Evolutionary conservation across 2,888 invertebrate genomes (phyloP).

Genomic region (Cerceris ruficornis): DNA sequence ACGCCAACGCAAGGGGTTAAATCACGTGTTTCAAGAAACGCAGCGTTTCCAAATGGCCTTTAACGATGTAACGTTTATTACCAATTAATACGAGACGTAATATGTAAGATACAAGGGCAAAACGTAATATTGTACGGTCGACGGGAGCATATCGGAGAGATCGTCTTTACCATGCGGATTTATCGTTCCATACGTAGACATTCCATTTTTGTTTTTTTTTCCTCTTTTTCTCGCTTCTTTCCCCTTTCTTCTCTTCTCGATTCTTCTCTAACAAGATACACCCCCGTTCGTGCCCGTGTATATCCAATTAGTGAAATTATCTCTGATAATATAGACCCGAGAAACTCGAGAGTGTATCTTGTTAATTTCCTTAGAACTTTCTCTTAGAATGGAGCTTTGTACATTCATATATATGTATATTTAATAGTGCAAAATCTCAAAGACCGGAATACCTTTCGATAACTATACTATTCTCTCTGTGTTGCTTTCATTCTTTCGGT

Average conservation of each 20-base stretch:
- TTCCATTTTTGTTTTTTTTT: constrained; percentile 72
- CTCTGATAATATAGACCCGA: too few species aligned
- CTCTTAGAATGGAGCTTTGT: too few species aligned
- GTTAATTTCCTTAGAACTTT: too few species aligned
- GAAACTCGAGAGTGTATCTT: too few species aligned
- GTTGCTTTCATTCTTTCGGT: too few species aligned
- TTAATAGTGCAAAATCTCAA: too few species aligned
- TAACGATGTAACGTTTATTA: constrained; percentile 62
- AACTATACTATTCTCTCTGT: too few species aligned
- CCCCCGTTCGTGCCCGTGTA: background rate
- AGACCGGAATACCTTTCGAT: too few species aligned
- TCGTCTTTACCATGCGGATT: constrained; percentile 56
- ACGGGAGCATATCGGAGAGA: constrained; percentile 67
- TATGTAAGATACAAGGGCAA: constrained; percentile 62
- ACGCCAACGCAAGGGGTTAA: constrained; percentile 41
- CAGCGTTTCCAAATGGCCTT: constrained; percentile 70
- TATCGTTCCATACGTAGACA: constrained; percentile 77
- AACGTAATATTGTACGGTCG: constrained; percentile 62
- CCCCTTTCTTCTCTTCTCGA: constrained; percentile 28
- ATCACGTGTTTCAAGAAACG: constrained; percentile 65
- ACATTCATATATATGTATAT: too few species aligned
- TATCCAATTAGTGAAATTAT: too few species aligned
- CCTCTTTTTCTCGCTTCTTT: constrained; percentile 26
- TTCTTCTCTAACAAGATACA: constrained; percentile 14
- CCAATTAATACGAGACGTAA: constrained; percentile 49